phyloP scores from a whole-genome alignment of 2,797 vertebrate genomes.

The Sebastes melanostomus region DNA sequence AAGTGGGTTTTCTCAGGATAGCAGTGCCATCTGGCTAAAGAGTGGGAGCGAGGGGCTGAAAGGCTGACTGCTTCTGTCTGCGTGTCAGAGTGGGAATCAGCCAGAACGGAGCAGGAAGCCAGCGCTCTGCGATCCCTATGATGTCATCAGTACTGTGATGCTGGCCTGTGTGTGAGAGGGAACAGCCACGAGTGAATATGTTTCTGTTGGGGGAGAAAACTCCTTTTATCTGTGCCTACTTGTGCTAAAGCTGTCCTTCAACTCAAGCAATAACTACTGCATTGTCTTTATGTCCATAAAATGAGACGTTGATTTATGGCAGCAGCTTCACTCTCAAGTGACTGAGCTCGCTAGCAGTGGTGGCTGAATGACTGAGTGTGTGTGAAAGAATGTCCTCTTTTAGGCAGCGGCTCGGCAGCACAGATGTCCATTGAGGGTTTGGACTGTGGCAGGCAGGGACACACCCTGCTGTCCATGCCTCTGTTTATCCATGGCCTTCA shows the following conservation, averaged over 20 bases:
- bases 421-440: constrained; percentile 81
- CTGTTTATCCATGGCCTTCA: constrained; percentile 69
- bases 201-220: constrained; percentile 18
- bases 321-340: constrained; percentile 32
- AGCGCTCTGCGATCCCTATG: constrained; percentile 57
- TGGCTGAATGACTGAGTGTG: constrained; percentile 26
- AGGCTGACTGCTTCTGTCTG: constrained; percentile 59
- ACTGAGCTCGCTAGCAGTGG: neutral
- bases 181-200: constrained; percentile 46
- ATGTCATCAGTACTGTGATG: constrained; percentile 65
- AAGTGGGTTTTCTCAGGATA: neutral
- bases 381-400: constrained; percentile 71
- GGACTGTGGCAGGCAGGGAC: constrained; percentile 62
- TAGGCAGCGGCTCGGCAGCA: constrained; percentile 66
- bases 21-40: constrained; percentile 18
- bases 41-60: constrained; percentile 12
- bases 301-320: constrained; percentile 31
- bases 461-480: constrained; percentile 67
- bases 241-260: neutral
- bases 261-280: neutral
- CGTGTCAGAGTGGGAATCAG: constrained; percentile 67
- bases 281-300: constrained; percentile 2
- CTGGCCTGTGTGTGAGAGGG: neutral
- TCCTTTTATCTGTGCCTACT: neutral
- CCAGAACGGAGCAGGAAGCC: constrained; percentile 67